Conservation (phyloP, 2,113 vertebrate species). For the Gymnobelideus leadbeateri region DNA sequence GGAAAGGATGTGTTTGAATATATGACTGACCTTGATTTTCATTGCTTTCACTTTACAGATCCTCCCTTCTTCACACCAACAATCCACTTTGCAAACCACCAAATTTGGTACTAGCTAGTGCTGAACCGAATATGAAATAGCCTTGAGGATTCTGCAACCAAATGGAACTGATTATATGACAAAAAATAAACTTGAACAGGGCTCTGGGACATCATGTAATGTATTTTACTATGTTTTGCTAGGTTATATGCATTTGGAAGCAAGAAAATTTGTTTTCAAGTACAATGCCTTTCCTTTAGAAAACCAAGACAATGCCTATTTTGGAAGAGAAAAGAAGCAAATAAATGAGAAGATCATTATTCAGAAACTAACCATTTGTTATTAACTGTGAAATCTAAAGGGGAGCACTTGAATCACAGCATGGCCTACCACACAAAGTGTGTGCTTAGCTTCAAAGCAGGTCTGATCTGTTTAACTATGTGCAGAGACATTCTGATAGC, state of each 20-base stretch:
- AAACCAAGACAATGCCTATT: slow-evolving; percentile 26
- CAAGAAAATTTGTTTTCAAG: slow-evolving; percentile 56
- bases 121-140: slow-evolving; percentile 39
- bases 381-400: slow-evolving; percentile 28
- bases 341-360: not conserved
- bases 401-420: slow-evolving; percentile 43
- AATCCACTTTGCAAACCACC: slow-evolving; percentile 2
- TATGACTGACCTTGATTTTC: slow-evolving; percentile 44
- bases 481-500: slow-evolving; percentile 14
- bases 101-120: slow-evolving; percentile 11
- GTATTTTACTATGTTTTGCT: slow-evolving; percentile 52
- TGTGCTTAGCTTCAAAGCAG: slow-evolving; percentile 43
- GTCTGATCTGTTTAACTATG: slow-evolving; percentile 42
- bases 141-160: slow-evolving; percentile 24
- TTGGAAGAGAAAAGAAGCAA: slow-evolving; percentile 51
- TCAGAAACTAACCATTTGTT: slow-evolving; percentile 21
- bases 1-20: slow-evolving; percentile 18
- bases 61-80: slow-evolving; percentile 54
- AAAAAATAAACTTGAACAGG: slow-evolving; percentile 55
- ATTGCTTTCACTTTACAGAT: slow-evolving; percentile 44
- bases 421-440: not conserved
- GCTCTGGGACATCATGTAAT: slow-evolving; percentile 46
- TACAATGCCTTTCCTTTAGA: slow-evolving; percentile 35
- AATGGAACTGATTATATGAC: slow-evolving; percentile 63
- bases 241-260: slow-evolving; percentile 53